Evolutionary conservation across 2,888 invertebrate genomes (phyloP), one percentile per base, ranked within the genome.

Genomic region (Sinotaia quadrata): DNA sequence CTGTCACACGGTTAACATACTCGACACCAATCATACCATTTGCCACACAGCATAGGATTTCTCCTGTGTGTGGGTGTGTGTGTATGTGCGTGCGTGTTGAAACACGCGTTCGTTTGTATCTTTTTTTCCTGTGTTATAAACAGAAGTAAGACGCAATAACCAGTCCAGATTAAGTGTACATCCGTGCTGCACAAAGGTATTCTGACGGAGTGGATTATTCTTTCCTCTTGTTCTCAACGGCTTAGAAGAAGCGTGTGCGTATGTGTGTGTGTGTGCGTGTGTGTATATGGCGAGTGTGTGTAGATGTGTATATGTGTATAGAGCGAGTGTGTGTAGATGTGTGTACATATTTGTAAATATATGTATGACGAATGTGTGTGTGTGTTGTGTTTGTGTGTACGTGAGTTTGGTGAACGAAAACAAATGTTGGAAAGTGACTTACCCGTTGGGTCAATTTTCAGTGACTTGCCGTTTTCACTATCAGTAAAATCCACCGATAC

Each of bases 381-480:
- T 41, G 41, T 18, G 7, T 41, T n/a, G 10, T 49, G 49, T 49
- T n/a, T 49, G n/a, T 49, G n/a, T 49, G 49, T 49, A 24, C n/a
- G 49, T 18, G 49, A 10, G n/a, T n/a, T 24, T n/a, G n/a, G n/a
- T n/a, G n/a, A n/a, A n/a, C n/a, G n/a, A n/a, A n/a, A n/a, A n/a
- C n/a, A n/a, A n/a, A n/a, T n/a, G n/a, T n/a, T n/a, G n/a, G n/a
- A n/a, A n/a, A n/a, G n/a, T n/a, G n/a, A 49, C 61, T 61, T n/a
- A 61, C 61, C 49, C 34, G 47, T 47, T 15, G 18, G 37, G 49
- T 49, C 61, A 61, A 61, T 61, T 44, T 61, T 61, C 21, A 61
- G 12, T 8, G 49, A 24, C 8, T 33, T 47, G 15, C 51, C 49
- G 34, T 47, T 21, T 21, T 49, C 61, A 8, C 34, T 37, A 1